Conservation (phyloP, 2,888 invertebrate genomes). For the Agrypnus murinus region DNA sequence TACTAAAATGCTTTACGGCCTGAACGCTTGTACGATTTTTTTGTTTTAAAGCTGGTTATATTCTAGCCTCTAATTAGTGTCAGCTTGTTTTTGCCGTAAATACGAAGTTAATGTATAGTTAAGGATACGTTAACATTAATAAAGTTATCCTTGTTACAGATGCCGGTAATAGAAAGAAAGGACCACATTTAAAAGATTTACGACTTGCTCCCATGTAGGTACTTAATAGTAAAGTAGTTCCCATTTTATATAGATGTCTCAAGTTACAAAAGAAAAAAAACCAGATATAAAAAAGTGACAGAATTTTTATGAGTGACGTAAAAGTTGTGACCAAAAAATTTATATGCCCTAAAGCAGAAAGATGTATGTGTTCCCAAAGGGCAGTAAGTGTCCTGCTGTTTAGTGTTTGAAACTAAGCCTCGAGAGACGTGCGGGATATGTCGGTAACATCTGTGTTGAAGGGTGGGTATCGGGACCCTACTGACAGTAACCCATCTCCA, state of each 20-base stretch:
- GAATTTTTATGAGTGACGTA: constrained; percentile 24
- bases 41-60: too few species aligned
- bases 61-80: too few species aligned
- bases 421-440: constrained; percentile 30
- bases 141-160: too few species aligned
- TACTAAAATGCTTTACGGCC: too few species aligned
- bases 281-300: constrained; percentile 20
- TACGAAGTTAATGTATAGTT: too few species aligned
- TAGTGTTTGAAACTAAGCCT: constrained; percentile 32
- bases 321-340: constrained; percentile 32
- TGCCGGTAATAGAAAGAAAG: too few species aligned
- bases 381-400: constrained; percentile 31
- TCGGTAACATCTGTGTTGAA: constrained; percentile 33
- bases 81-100: too few species aligned
- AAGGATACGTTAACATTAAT: too few species aligned
- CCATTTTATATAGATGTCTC: constrained; percentile 12
- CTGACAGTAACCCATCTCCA: constrained; percentile 31
- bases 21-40: too few species aligned
- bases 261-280: neutral
- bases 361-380: constrained; percentile 31
- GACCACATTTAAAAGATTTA: too few species aligned
- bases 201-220: too few species aligned
- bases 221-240: neutral
- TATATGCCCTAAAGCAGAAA: constrained; percentile 32
- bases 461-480: constrained; percentile 28